Conservation (phyloP, 2,113 vertebrate species). For the Lepisosteus osseus region DNA sequence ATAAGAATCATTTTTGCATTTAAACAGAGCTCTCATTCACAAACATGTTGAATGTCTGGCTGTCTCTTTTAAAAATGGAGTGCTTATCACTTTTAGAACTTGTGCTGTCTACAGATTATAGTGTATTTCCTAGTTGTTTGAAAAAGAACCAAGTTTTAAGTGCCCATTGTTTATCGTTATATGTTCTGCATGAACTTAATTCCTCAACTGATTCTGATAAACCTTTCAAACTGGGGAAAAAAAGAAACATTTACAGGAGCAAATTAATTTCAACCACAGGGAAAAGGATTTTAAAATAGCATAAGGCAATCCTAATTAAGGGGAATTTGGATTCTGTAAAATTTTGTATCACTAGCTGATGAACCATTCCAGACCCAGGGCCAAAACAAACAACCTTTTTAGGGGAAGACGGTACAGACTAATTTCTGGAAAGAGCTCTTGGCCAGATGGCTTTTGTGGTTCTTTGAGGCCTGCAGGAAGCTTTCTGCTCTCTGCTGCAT, state of each 20-base stretch:
- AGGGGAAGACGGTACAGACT: background rate
- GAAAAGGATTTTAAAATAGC: background rate
- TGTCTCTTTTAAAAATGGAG: background rate
- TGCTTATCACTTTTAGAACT: slow-evolving; percentile 2
- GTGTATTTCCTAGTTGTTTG: background rate
- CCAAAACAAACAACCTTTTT: no score
- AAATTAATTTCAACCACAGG: background rate
- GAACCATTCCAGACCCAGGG: background rate
- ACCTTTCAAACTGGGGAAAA: no score
- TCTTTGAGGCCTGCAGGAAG: slow-evolving; percentile 12
- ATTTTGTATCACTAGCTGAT: background rate
- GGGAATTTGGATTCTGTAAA: background rate
- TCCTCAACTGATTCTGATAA: background rate
- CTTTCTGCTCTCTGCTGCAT: slow-evolving; percentile 4
- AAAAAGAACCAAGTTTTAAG: background rate
- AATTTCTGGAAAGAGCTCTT: background rate
- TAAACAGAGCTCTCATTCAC: no score
- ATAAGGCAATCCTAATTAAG: background rate
- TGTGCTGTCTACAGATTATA: background rate
- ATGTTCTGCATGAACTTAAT: background rate
- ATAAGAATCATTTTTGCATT: no score
- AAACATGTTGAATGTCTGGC: background rate
- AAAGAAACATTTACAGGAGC: background rate
- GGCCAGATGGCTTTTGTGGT: slow-evolving; percentile 3
- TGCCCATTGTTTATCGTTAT: background rate